Percentiles rank a stretch among this genome's conserved stretches.
Evolutionary conservation across 2,113 vertebrate genomes (phyloP).

Genomic region (Prochilodus magdalenae): DNA sequence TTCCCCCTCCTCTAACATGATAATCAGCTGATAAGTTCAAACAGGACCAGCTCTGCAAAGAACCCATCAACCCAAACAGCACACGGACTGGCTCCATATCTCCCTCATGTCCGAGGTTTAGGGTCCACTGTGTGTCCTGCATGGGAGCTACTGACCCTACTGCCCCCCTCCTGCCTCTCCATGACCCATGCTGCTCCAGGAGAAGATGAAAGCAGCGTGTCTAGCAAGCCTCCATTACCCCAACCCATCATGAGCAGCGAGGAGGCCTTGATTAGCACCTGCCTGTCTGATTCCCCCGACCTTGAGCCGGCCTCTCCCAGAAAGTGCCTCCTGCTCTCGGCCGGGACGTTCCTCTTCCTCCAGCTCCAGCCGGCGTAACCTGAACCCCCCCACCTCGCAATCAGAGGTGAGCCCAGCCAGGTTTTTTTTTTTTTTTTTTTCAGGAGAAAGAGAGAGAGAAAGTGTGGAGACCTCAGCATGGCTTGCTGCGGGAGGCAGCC

Average conservation of each 20-base stretch:
- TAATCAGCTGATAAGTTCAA: no score
- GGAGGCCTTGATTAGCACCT: slow-evolving; percentile 32
- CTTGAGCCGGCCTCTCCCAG: slow-evolving; percentile 23
- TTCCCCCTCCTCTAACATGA: no score
- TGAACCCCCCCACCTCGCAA: slow-evolving; percentile 6
- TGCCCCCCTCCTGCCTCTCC: background rate
- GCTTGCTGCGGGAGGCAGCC: slow-evolving; percentile 31
- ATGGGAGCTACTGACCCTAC: slow-evolving; percentile 20
- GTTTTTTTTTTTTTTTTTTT: slow-evolving; percentile 30
- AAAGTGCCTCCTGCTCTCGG: slow-evolving; percentile 1
- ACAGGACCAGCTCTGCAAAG: background rate
- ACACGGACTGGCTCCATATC: background rate
- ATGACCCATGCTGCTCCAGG: background rate
- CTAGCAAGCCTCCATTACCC: slow-evolving; percentile 12
- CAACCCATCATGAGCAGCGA: slow-evolving; percentile 26
- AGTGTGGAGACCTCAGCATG: slow-evolving; percentile 14
- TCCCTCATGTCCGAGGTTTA: background rate
- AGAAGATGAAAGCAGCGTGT: slow-evolving; percentile 28
- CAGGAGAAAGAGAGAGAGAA: background rate
- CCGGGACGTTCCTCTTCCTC: background rate
- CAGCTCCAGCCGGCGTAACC: slow-evolving; percentile 6
- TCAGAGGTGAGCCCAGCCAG: slow-evolving; percentile 37
- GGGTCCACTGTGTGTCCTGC: background rate
- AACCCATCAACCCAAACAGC: background rate
- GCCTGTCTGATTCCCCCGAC: slow-evolving; percentile 36